Evolutionary conservation across 2,888 invertebrate genomes (phyloP).

Genomic region (Ganaspis brasiliensis): DNA sequence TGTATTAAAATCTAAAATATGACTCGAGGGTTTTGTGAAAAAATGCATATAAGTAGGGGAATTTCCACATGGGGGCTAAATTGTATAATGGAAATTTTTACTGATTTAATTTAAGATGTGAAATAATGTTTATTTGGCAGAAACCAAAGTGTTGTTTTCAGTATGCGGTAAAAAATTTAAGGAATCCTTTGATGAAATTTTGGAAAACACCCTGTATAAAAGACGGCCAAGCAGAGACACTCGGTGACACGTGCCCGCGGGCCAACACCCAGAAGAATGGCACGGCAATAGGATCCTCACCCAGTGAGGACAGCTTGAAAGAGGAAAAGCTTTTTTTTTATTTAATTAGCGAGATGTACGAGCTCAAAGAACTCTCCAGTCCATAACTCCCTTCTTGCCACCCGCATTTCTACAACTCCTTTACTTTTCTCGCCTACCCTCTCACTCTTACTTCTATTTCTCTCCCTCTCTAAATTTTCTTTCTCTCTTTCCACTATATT

Average conservation of each 20-base stretch:
- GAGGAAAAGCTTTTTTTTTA: conserved; percentile 67
- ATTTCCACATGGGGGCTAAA: too few species aligned
- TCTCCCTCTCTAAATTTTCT: conserved; percentile 18
- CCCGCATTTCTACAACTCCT: conserved; percentile 27
- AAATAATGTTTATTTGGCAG: neutral
- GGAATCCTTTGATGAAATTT: conserved; percentile 22
- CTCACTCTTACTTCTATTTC: neutral
- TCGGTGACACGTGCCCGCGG: conserved; percentile 71
- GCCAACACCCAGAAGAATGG: conserved; percentile 75
- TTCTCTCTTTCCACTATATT: too few species aligned
- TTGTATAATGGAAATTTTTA: too few species aligned
- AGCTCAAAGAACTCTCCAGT: conserved; percentile 70
- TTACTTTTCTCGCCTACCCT: neutral
- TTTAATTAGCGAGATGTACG: conserved; percentile 78
- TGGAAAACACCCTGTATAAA: conserved; percentile 59
- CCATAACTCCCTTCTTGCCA: conserved; percentile 45
- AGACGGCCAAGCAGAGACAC: too few species aligned
- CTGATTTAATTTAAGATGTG: too few species aligned
- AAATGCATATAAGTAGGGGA: too few species aligned
- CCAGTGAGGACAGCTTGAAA: conserved; percentile 47
- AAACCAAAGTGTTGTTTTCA: too few species aligned
- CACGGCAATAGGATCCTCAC: conserved; percentile 53
- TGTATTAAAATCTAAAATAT: too few species aligned
- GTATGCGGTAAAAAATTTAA: neutral
- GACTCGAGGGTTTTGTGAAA: too few species aligned